A percentile compares a stretch with the other conserved stretches of the same genome.
Conservation (phyloP, 2,113 vertebrate genomes). For the Podarcis muralis region DNA sequence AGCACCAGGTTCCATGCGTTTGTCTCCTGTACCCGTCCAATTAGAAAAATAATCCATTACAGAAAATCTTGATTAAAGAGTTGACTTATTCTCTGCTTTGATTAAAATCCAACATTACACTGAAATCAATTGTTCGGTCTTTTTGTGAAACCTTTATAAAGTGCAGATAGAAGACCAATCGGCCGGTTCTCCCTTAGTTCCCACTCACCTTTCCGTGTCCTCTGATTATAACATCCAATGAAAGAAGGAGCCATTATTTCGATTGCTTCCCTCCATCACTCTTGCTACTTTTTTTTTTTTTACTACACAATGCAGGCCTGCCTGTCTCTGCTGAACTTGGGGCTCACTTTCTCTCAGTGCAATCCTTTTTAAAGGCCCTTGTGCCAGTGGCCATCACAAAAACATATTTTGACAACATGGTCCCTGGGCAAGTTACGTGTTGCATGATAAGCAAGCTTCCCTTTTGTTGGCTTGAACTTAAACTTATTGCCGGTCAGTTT, state of each 20-base stretch:
- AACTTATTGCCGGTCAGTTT: not conserved
- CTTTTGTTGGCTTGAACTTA: not conserved
- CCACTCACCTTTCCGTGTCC: constrained; percentile 65
- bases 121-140: constrained; percentile 71
- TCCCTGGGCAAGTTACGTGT: not conserved
- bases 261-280: not conserved
- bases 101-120: constrained; percentile 73
- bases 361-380: not conserved
- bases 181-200: constrained; percentile 44
- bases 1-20: constrained; percentile 62
- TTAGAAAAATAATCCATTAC: constrained; percentile 76
- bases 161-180: constrained; percentile 66
- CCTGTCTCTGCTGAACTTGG: not conserved
- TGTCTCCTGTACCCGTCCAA: constrained; percentile 70
- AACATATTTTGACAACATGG: not conserved
- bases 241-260: constrained; percentile 20
- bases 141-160: constrained; percentile 57
- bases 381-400: not conserved
- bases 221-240: constrained; percentile 50
- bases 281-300: not conserved
- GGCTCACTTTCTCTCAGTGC: not conserved
- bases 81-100: constrained; percentile 71
- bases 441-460: not conserved
- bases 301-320: not conserved
- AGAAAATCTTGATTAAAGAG: constrained; percentile 76